Evolutionary conservation across 2,888 invertebrate species (phyloP).

Genomic region (Trissolcus japonicus): DNA sequence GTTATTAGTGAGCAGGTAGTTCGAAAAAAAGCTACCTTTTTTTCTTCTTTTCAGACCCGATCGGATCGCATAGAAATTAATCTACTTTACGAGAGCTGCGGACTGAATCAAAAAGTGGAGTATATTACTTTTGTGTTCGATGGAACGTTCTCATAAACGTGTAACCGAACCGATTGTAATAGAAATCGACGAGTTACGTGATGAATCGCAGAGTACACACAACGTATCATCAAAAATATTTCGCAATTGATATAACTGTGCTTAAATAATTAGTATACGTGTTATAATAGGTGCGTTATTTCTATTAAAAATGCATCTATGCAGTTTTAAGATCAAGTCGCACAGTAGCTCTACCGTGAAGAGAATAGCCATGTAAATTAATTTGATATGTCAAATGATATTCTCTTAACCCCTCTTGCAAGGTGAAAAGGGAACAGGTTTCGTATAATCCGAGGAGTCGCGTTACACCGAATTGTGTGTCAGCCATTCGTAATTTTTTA

Average conservation of each 20-base stretch:
- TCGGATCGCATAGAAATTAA: too few species aligned
- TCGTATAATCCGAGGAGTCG: constrained; percentile 22
- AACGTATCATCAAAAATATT: constrained; percentile 8
- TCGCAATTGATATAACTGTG: too few species aligned
- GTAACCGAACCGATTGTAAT: not conserved
- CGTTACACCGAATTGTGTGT: constrained; percentile 27
- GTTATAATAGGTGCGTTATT: not conserved
- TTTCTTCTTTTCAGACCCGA: too few species aligned
- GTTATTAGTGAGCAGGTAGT: too few species aligned
- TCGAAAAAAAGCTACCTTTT: too few species aligned
- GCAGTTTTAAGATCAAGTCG: constrained; percentile 16
- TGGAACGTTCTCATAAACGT: too few species aligned
- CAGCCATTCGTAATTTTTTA: not conserved
- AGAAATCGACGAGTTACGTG: constrained; percentile 14
- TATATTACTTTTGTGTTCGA: too few species aligned
- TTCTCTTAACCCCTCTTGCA: constrained; percentile 37
- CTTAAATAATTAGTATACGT: too few species aligned
- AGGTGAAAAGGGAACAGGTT: constrained; percentile 52
- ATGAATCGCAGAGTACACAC: not conserved
- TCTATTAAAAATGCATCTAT: constrained; percentile 12
- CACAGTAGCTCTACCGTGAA: constrained; percentile 20
- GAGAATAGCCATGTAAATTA: constrained; percentile 48
- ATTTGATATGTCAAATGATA: constrained; percentile 52
- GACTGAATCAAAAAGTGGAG: not conserved
- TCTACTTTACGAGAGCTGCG: too few species aligned